Evolutionary conservation across 2,797 vertebrate species (phyloP).

Genomic region (Malacoraja senta): DNA sequence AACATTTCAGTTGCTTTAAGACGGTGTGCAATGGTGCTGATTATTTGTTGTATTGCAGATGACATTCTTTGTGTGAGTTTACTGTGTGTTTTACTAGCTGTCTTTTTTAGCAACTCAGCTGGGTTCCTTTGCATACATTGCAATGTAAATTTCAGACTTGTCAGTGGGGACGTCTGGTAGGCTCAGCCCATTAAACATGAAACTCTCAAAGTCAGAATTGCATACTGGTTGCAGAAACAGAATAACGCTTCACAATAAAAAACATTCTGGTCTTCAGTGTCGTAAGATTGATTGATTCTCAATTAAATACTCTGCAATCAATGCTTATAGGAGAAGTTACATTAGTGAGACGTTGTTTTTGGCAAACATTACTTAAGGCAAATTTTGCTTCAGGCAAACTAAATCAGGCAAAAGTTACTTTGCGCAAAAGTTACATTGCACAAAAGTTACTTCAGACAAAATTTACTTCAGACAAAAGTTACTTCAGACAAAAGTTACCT

Average conservation of each 20-base stretch:
- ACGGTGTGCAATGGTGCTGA: constrained; percentile 27
- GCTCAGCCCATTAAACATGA: background rate
- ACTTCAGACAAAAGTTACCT: too few species aligned
- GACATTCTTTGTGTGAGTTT: constrained; percentile 25
- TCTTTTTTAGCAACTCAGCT: constrained; percentile 3
- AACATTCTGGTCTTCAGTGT: background rate
- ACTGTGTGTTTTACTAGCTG: background rate
- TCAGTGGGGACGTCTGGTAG: background rate
- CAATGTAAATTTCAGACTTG: background rate
- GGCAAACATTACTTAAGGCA: too few species aligned
- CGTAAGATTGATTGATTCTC: background rate
- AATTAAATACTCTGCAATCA: background rate
- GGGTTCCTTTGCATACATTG: constrained; percentile 23
- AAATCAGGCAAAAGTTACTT: too few species aligned
- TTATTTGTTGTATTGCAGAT: constrained; percentile 36
- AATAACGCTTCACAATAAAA: background rate
- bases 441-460: too few species aligned
- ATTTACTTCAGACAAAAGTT: too few species aligned
- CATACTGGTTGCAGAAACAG: constrained; percentile 35
- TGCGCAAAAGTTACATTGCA: too few species aligned
- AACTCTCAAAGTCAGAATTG: constrained; percentile 3
- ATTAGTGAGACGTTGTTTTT: too few species aligned
- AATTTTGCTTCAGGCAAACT: background rate
- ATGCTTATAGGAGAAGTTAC: background rate
- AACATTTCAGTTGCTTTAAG: constrained; percentile 32